Base-by-base conservation (phyloP, 2,888 invertebrate species). In the Serrognathus titanus region DNA sequence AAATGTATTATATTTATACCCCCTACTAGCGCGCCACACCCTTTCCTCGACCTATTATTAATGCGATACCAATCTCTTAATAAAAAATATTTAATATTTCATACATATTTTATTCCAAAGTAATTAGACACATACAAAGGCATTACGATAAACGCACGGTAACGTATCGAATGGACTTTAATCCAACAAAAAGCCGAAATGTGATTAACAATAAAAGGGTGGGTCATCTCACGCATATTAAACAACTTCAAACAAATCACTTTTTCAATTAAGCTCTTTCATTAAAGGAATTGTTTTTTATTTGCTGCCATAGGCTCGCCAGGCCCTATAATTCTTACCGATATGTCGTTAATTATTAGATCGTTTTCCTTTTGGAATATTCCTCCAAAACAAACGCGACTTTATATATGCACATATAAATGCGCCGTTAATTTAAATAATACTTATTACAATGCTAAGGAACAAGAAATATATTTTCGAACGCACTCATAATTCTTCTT, bases 31-130 rank as follows among this genome's bases (percentile, higher is more conserved):
- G 45, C 16, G 49, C 54, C 54, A 48, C 54, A 50, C 54, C 53
- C 53, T 39, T 11, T 53, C 20, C 45, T 16, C 40, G 24, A 49
- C n/a, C 40, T 71, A 69, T 72, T 72, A 75, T 75, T 73, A 75
- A 74, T 71, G 69, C 70, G 76, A 76, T 75, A 75, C 71, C 66
- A 62, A 75, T 75, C 75, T 75, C 73, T 71, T 73, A 73, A 71
- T 70, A 73, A 71, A 11, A 11, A 43, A 43, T 11, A 43, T 43
- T 16, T 13, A 12, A 40, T 13, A 12, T 40, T 38, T 11, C 41
- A 12, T 61, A 59, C 59, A 59, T 59, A 52, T 54, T 59, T 55
- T 56, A 61, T 61, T 50, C 46, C 51, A 37, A 53, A 39, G 49
- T 61, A 61, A 61, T 61, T 61, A 61, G 56, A 50, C 53, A 54